Conservation (phyloP, 2,797 vertebrate genomes). For the Sternotherus odoratus region DNA sequence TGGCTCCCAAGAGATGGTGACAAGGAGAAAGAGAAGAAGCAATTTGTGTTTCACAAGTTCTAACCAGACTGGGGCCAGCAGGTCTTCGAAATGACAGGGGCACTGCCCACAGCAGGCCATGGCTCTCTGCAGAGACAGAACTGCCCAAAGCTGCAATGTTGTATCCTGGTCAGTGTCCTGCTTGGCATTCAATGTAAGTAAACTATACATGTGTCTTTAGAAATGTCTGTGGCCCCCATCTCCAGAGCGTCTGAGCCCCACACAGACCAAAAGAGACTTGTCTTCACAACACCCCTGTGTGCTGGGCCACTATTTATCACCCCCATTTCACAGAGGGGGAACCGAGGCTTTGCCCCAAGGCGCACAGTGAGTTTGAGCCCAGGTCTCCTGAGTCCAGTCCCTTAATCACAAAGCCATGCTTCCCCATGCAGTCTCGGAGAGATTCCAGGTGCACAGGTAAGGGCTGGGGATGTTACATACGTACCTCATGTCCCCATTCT, state of each 20-base stretch:
- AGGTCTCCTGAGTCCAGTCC: not conserved
- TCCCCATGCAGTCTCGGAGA: not conserved
- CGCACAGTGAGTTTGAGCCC: not conserved
- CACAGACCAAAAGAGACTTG: not conserved
- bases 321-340: not conserved
- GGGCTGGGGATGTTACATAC: not conserved
- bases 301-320: not conserved
- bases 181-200: constrained; percentile 48
- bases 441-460: not conserved
- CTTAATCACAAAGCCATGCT: not conserved
- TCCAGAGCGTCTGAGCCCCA: constrained; percentile 26
- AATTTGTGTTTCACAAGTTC: constrained; percentile 39
- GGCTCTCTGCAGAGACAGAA: constrained; percentile 30
- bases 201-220: constrained; percentile 20
- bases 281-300: not conserved
- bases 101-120: constrained; percentile 44
- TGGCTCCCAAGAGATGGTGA: constrained; percentile 7
- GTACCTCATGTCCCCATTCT: not conserved
- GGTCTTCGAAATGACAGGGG: constrained; percentile 50
- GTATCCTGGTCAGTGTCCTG: constrained; percentile 39
- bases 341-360: not conserved
- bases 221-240: not conserved
- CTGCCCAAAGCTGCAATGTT: constrained; percentile 50
- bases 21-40: constrained; percentile 24
- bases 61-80: constrained; percentile 29